A percentile compares a stretch with the other conserved stretches of the same genome.
Conservation (phyloP, 1,140 invertebrate species). For the Choristoneura fumiferana region DNA sequence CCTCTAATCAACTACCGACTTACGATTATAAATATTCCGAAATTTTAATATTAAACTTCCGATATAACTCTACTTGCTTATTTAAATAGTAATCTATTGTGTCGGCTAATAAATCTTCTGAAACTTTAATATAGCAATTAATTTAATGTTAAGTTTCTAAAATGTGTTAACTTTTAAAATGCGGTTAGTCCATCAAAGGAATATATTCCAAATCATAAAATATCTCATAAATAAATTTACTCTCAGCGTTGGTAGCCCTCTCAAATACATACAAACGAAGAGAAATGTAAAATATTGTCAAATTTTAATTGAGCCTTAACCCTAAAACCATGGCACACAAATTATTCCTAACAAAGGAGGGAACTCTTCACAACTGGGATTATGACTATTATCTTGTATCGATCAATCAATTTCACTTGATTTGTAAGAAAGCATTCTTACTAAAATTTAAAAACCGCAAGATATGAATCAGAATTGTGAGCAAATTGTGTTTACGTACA, state of each 20-base stretch:
- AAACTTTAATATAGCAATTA: slow-evolving; percentile 61
- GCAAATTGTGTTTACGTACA: slow-evolving; percentile 66
- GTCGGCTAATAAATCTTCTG: slow-evolving; percentile 72
- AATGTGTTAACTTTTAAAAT: slow-evolving; percentile 38
- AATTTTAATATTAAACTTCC: slow-evolving; percentile 43
- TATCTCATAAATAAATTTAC: not conserved
- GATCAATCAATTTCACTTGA: slow-evolving; percentile 28
- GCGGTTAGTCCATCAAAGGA: not conserved
- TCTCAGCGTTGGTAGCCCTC: not conserved
- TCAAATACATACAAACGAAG: slow-evolving; percentile 19
- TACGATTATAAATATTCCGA: slow-evolving; percentile 35
- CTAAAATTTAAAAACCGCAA: slow-evolving; percentile 31
- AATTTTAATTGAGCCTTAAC: slow-evolving; percentile 60
- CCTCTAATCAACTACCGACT: slow-evolving; percentile 51
- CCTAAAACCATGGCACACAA: slow-evolving; percentile 71
- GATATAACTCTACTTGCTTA: slow-evolving; percentile 61
- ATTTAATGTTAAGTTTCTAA: slow-evolving; percentile 35
- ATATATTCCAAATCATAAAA: not conserved
- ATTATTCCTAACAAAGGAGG: slow-evolving; percentile 70
- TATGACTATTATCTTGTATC: slow-evolving; percentile 37
- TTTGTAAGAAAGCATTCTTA: slow-evolving; percentile 32
- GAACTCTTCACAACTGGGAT: slow-evolving; percentile 69
- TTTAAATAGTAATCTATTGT: slow-evolving; percentile 47
- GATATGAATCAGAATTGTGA: slow-evolving; percentile 53
- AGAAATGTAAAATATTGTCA: slow-evolving; percentile 67